These are phyloP conservation scores for Pseudochirops cupreus DNA, from an alignment of 2,797 vertebrate species.

Conservation along the genomic window DNA sequence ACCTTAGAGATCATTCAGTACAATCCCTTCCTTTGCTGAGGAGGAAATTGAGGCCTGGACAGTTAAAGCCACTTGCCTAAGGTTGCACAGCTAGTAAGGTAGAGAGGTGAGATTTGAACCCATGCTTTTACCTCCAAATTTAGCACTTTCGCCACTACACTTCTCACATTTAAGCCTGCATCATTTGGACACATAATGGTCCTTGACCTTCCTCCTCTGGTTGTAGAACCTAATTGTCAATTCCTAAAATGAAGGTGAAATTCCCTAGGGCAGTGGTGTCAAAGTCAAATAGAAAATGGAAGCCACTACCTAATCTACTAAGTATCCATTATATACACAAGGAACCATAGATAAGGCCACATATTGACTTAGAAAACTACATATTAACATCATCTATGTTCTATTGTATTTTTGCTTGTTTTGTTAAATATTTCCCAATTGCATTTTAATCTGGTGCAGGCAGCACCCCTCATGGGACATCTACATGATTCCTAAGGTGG, in stretches of 20 bases:
- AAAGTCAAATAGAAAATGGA: background rate
- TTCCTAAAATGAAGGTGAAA: background rate
- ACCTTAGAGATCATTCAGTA: background rate
- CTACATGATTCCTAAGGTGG: background rate
- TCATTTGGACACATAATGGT: background rate
- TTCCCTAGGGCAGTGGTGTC: background rate
- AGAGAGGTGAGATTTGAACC: background rate
- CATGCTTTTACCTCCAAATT: background rate
- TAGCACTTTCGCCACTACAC: background rate
- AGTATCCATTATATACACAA: background rate
- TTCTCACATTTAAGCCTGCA: background rate
- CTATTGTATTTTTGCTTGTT: background rate
- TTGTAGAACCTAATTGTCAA: background rate
- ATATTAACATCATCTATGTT: background rate
- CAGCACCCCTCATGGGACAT: background rate
- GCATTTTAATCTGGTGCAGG: background rate
- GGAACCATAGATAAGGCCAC: background rate
- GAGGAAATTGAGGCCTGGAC: background rate
- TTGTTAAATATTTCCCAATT: background rate
- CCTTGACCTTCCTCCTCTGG: background rate
- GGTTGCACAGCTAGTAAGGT: background rate
- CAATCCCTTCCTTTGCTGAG: background rate
- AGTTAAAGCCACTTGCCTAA: background rate
- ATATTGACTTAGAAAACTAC: background rate
- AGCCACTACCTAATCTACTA: background rate